Percentiles rank a stretch among this genome's conserved stretches.
phyloP scores from a whole-genome alignment of 35 echinoderm and acorn worm species.

The Heliocidaris tuberculata region DNA sequence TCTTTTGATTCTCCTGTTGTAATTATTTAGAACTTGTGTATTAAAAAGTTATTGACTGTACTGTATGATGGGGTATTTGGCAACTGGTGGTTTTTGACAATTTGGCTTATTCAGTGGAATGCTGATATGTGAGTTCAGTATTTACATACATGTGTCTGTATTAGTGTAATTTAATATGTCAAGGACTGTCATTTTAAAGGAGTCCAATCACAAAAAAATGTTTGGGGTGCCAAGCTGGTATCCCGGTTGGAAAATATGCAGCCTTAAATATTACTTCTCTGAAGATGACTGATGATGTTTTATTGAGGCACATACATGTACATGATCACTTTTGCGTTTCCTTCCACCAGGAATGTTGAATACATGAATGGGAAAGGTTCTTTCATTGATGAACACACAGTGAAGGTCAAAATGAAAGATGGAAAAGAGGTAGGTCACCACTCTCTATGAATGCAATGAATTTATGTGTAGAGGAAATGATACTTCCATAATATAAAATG shows the following conservation, averaged over 20 bases:
- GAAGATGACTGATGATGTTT: neutral
- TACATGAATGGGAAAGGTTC: conserved; percentile 87
- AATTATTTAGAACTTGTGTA: no score
- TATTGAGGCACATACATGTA: neutral
- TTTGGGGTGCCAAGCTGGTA: no score
- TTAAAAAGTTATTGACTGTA: neutral
- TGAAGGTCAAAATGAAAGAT: conserved; percentile 73
- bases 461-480: neutral
- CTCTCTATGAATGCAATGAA: neutral
- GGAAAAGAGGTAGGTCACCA: conserved; percentile 77
- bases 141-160: neutral
- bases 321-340: neutral
- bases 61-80: neutral
- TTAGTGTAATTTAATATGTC: no score
- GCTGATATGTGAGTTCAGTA: neutral
- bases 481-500: no score
- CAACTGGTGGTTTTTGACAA: neutral
- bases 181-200: no score
- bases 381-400: conserved; percentile 79
- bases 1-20: no score
- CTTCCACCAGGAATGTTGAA: conserved; percentile 70
- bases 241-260: no score
- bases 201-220: no score
- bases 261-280: no score
- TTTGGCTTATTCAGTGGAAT: neutral